These are phyloP conservation scores for Agelaius phoeniceus DNA, from an alignment of 2,113 vertebrate species.

Conservation along the genomic window DNA sequence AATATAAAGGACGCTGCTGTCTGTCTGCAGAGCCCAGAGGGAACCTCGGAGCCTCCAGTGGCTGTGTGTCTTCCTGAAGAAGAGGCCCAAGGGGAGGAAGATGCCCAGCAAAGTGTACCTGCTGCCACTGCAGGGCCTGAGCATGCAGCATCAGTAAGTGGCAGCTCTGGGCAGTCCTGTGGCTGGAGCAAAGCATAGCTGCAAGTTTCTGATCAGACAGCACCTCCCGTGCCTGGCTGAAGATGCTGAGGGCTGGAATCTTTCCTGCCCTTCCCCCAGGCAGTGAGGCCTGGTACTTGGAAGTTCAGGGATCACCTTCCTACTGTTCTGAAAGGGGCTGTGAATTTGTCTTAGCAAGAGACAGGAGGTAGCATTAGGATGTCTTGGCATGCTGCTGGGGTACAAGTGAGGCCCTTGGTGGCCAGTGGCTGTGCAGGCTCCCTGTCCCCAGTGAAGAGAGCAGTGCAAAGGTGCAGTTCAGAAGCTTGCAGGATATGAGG, in stretches of 20 bases:
- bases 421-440: background rate
- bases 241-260: background rate
- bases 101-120: background rate
- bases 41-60: background rate
- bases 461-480: background rate
- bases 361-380: background rate
- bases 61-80: background rate
- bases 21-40: too few relatives aligned
- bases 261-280: background rate
- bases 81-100: background rate
- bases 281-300: too few relatives aligned
- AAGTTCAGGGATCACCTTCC: rapidly evolving
- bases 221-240: background rate
- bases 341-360: background rate
- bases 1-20: too few relatives aligned
- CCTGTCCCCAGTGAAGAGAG: too few relatives aligned
- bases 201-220: background rate
- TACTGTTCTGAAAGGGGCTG: background rate
- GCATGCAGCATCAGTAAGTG: background rate
- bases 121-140: background rate
- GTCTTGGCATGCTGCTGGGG: background rate
- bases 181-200: background rate
- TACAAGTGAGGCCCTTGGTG: background rate
- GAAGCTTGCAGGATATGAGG: background rate
- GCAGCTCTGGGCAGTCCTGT: background rate